A percentile compares a stretch with the other conserved stretches of the same genome.
Evolutionary conservation across 2,797 vertebrate species (phyloP).

Genomic region (Schizopygopsis malacanthus): DNA sequence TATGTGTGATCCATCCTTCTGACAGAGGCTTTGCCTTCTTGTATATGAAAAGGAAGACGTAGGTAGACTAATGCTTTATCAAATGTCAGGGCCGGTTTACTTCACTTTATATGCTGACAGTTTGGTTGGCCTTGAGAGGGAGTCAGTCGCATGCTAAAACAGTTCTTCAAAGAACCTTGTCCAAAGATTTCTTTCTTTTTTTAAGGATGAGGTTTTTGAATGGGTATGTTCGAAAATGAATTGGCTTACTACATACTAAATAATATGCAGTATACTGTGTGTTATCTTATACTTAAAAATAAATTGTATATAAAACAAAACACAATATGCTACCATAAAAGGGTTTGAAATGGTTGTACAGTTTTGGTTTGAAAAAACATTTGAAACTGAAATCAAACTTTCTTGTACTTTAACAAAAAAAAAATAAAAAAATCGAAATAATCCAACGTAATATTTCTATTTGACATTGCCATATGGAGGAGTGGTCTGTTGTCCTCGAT

Average conservation of each 20-base stretch:
- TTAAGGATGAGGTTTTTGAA: background rate
- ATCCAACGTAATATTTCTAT: slow-evolving; percentile 54
- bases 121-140: slow-evolving; percentile 44
- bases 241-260: background rate
- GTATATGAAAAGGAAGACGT: slow-evolving; percentile 48
- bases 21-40: slow-evolving; percentile 43
- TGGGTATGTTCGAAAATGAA: background rate
- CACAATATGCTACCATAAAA: background rate
- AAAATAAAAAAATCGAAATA: background rate
- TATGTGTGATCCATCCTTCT: slow-evolving; percentile 26
- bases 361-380: slow-evolving; percentile 1
- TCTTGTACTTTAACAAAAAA: background rate
- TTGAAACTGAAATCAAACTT: background rate
- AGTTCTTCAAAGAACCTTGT: background rate
- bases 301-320: background rate
- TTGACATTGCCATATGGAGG: slow-evolving; percentile 54
- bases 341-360: slow-evolving; percentile 61
- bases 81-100: slow-evolving; percentile 44
- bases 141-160: slow-evolving; percentile 34
- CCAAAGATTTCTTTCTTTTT: background rate
- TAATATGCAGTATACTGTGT: background rate
- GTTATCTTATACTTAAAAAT: background rate
- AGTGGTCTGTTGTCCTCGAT: slow-evolving; percentile 48
- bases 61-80: slow-evolving; percentile 40
- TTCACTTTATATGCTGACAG: slow-evolving; percentile 41